Base-by-base conservation (phyloP, 2,888 invertebrate species). In the Dichetophora obliterata region DNA sequence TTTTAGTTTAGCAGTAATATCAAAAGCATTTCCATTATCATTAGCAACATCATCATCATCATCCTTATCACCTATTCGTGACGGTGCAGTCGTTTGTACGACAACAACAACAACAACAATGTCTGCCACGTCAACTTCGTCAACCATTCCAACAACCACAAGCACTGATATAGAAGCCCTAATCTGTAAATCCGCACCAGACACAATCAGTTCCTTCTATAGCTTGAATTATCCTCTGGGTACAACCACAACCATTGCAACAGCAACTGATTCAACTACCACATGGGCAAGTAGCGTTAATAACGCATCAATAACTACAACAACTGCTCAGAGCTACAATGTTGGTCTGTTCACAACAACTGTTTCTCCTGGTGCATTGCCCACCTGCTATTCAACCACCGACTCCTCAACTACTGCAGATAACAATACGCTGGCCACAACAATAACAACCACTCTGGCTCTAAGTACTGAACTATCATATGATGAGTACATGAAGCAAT, bases 401-500 rank as follows among this genome's bases (percentile, higher is more conserved):
- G 2, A n/a, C 3, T 6, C 24, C 4, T 37, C 27, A 3, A 31
- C 31, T 31, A 31, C 5, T 37, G 48, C 34, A 37, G 59, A 48
- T 31, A n/a, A n/a, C 3, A n/a, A n/a, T n/a, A 37, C 63, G 31
- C 8, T 69, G 1, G 5, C 75, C 71, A 43, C 77, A 76, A 54
- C 73, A 22, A 73, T 79, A 68, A 77, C 74, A 76, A 75, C 74
- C 24, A 9, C 52, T 14, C 11, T 24, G 19, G 9, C 63, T 24
- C 63, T 3, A 31, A 59, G 22, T 37, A 14, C 37, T 22, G 71
- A 75, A 1, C 37, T 34, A 34, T 80, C 82, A 73, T 84, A 83
- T 75, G 72, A 77, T 22, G 85, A 86, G 54, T 86, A 87, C 75
- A 83, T 87, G 80, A 85, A 84, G 76, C 79, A 83, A 72, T 84